Percentiles rank a stretch among this genome's conserved stretches.
Conservation (phyloP, 2,888 invertebrate genomes). For the Hypselothyrea guttata region DNA sequence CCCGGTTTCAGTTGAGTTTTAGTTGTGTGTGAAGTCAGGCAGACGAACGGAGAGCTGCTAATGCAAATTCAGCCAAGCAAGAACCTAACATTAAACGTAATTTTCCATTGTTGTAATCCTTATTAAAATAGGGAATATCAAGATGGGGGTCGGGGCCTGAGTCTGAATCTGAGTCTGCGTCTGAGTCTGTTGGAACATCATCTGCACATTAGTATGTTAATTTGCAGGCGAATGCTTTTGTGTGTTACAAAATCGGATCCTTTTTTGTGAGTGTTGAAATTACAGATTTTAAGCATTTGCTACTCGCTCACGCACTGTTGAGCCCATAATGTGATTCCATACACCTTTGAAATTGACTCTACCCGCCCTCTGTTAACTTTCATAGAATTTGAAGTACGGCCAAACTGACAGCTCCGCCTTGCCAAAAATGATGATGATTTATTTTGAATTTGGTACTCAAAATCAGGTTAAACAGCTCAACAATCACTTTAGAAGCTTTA, state of each 20-base stretch:
- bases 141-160: constrained; percentile 11
- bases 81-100: constrained; percentile 68
- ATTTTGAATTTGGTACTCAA: background rate
- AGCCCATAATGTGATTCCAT: constrained; percentile 46
- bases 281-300: constrained; percentile 57
- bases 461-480: background rate
- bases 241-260: constrained; percentile 62
- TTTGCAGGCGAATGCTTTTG: constrained; percentile 45
- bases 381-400: too few species aligned
- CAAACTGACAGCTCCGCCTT: too few species aligned
- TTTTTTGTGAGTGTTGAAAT: constrained; percentile 56
- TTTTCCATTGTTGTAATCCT: constrained; percentile 69
- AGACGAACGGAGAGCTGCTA: constrained; percentile 28
- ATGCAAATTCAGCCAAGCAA: constrained; percentile 59
- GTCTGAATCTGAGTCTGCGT: background rate
- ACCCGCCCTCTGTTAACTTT: constrained; percentile 3
- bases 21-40: constrained; percentile 28
- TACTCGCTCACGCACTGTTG: constrained; percentile 41
- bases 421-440: too few species aligned
- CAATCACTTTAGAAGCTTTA: background rate
- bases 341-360: constrained; percentile 32
- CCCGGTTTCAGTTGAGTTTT: constrained; percentile 18
- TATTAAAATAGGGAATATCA: constrained; percentile 55
- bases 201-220: constrained; percentile 62
- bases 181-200: background rate